A percentile compares a stretch with the other conserved stretches of the same genome.
Evolutionary conservation across 1,140 invertebrate species (phyloP).

Genomic region (Tenebrio molitor): DNA sequence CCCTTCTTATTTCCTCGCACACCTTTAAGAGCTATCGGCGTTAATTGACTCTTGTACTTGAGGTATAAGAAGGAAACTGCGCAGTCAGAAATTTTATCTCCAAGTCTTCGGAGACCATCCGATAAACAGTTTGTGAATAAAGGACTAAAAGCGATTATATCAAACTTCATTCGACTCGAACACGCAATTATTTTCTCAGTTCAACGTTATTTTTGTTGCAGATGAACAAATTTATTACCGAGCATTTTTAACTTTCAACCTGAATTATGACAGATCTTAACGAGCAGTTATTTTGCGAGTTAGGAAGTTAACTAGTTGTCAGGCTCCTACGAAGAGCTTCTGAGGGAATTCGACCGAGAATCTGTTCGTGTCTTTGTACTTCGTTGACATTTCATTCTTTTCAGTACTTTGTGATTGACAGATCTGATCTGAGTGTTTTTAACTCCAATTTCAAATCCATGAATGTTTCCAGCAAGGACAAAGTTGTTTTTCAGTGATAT

Average conservation of each 20-base stretch:
- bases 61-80: slow-evolving; percentile 1
- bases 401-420: too few species aligned
- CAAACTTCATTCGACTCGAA: slow-evolving; percentile 23
- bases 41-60: slow-evolving; percentile 28
- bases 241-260: neutral
- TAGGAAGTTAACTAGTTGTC: too few species aligned
- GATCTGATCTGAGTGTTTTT: too few species aligned
- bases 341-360: too few species aligned
- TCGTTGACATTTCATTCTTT: too few species aligned
- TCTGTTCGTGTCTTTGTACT: too few species aligned
- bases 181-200: slow-evolving; percentile 36
- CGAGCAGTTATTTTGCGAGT: too few species aligned
- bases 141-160: slow-evolving; percentile 28
- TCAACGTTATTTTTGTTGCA: slow-evolving; percentile 16
- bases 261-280: too few species aligned
- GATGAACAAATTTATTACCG: slow-evolving; percentile 1
- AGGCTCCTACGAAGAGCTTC: too few species aligned
- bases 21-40: slow-evolving; percentile 28
- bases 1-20: slow-evolving; percentile 1
- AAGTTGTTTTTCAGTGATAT: too few species aligned
- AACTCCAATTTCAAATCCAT: too few species aligned
- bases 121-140: slow-evolving; percentile 28
- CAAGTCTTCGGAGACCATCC: slow-evolving; percentile 14
- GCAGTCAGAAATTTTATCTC: slow-evolving; percentile 34
- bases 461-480: too few species aligned